Conservation (phyloP, 2,888 invertebrate genomes). For the Melanophora roralis region DNA sequence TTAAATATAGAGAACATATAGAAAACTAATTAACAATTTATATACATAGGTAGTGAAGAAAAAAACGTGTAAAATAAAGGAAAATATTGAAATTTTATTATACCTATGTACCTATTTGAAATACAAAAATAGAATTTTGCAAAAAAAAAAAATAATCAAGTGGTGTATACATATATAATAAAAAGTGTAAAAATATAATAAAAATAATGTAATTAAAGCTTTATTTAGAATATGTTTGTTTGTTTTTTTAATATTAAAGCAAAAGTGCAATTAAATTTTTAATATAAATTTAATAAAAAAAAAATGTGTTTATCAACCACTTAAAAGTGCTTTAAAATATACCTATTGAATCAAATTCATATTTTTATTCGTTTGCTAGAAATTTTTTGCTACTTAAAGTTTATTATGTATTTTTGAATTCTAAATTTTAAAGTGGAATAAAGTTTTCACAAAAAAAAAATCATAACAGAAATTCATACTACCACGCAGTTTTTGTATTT, state of each 20-base stretch:
- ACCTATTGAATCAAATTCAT: constrained; percentile 39
- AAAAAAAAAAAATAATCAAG: background rate
- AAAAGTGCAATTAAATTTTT: constrained; percentile 46
- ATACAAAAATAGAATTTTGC: constrained; percentile 28
- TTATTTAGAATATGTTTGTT: background rate
- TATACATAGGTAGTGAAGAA: constrained; percentile 6
- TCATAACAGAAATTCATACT: constrained; percentile 46
- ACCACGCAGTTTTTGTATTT: constrained; percentile 55
- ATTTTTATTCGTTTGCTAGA: constrained; percentile 5
- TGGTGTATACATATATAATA: constrained; percentile 37
- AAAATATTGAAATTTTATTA: background rate
- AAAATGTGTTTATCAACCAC: background rate
- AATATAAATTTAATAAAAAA: constrained; percentile 17
- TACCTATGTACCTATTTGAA: too few species aligned
- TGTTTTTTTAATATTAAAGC: background rate
- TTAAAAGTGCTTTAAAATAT: constrained; percentile 40
- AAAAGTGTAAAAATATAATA: constrained; percentile 4
- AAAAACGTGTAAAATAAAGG: constrained; percentile 6
- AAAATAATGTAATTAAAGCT: background rate
- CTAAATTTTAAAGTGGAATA: background rate
- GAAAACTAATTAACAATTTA: constrained; percentile 21
- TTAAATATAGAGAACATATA: background rate
- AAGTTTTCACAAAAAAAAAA: constrained; percentile 15
- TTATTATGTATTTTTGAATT: background rate
- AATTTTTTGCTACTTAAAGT: constrained; percentile 42